Conservation (phyloP, 2,797 vertebrate species). For the Danio kyathit region DNA sequence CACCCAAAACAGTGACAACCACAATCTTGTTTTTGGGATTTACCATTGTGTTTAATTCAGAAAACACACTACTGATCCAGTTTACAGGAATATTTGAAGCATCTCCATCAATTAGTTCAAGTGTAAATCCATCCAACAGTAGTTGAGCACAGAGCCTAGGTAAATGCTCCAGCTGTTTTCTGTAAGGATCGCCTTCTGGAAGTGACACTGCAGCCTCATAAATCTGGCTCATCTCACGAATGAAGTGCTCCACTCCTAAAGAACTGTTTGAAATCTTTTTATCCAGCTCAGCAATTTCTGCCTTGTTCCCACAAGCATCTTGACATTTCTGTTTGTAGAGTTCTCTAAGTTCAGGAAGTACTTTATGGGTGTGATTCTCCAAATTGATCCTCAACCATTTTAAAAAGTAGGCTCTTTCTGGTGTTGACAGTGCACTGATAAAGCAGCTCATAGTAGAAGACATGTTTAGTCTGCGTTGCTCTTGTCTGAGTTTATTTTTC, state of each 20-base stretch:
- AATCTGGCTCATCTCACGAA: slow-evolving; percentile 74
- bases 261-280: slow-evolving; percentile 61
- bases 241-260: slow-evolving; percentile 74
- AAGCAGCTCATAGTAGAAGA: too few species aligned
- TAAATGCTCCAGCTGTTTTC: slow-evolving; percentile 71
- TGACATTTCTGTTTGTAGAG: slow-evolving; percentile 69
- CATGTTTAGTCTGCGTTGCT: too few species aligned
- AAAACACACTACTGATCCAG: slow-evolving; percentile 73
- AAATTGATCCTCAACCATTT: slow-evolving; percentile 82
- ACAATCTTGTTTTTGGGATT: slow-evolving; percentile 62
- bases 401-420: slow-evolving; percentile 78
- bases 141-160: slow-evolving; percentile 76
- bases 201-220: slow-evolving; percentile 72
- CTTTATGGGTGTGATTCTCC: slow-evolving; percentile 69
- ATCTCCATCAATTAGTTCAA: too few species aligned
- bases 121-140: slow-evolving; percentile 77
- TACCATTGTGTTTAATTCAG: slow-evolving; percentile 69
- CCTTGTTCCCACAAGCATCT: slow-evolving; percentile 53
- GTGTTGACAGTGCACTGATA: too few species aligned
- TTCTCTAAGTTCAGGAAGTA: slow-evolving; percentile 65
- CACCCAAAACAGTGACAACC: slow-evolving; percentile 62
- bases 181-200: slow-evolving; percentile 65
- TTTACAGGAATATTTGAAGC: too few species aligned
- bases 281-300: slow-evolving; percentile 60
- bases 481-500: neutral